A percentile compares a stretch with the other conserved stretches of the same genome.
These are phyloP conservation scores for Lysiphlebus fabarum DNA, from an alignment of 1,140 invertebrate species.

Conservation along the genomic window DNA sequence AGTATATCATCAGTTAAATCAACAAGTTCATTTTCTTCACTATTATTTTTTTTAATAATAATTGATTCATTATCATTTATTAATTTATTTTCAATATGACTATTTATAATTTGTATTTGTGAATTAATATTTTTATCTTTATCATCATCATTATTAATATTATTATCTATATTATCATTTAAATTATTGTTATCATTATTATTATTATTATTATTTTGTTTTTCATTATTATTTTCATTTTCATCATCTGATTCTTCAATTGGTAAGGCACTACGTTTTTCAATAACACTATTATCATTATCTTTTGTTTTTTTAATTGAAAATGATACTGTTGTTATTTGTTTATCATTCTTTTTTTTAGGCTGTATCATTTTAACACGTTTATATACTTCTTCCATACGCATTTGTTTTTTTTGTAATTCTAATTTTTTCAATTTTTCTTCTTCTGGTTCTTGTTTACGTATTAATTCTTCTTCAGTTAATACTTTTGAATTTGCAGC, in stretches of 20 bases:
- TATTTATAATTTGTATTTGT: conserved; percentile 30
- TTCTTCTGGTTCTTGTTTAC: conserved; percentile 50
- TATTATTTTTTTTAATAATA: conserved; percentile 27
- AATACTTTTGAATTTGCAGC: conserved; percentile 46
- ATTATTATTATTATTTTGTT: conserved; percentile 22
- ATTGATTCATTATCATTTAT: conserved; percentile 32
- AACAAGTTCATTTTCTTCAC: conserved; percentile 50
- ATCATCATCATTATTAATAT: conserved; percentile 11
- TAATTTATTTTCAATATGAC: conserved; percentile 15
- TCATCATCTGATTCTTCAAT: conserved; percentile 74
- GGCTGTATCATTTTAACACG: conserved; percentile 54
- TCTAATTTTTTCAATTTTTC: conserved; percentile 53
- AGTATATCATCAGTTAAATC: conserved; percentile 57
- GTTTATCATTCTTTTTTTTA: conserved; percentile 47
- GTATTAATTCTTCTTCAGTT: conserved; percentile 49
- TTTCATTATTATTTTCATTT: conserved; percentile 54
- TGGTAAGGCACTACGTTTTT: conserved; percentile 66
- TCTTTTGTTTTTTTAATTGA: conserved; percentile 79
- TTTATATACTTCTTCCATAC: conserved; percentile 55
- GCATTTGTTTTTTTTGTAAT: conserved; percentile 49
- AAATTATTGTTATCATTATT: neutral
- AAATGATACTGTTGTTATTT: conserved; percentile 68
- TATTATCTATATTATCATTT: no score
- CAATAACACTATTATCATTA: conserved; percentile 62
- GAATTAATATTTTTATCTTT: conserved; percentile 11